These are phyloP conservation scores for Crotalus horridus DNA, from an alignment of 2,113 vertebrate genomes.

Conservation along the genomic window DNA sequence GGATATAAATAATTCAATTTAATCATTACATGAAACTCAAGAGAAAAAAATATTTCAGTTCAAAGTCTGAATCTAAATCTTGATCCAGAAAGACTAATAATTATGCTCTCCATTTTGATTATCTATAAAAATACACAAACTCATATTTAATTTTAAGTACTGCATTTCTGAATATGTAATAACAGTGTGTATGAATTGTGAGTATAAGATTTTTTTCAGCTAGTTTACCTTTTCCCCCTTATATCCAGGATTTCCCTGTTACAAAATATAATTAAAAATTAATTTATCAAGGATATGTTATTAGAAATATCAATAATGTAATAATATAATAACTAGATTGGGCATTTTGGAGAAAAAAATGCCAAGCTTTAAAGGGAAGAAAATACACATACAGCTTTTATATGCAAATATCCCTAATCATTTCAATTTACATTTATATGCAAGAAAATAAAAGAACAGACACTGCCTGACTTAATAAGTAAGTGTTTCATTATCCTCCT, in stretches of 20 bases:
- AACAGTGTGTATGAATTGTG: not conserved
- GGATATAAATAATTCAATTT: not conserved
- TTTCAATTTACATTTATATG: not conserved
- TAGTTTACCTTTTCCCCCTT: conserved; percentile 83
- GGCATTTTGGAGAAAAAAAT: conserved; percentile 9
- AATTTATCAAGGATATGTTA: not conserved
- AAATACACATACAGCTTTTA: not conserved
- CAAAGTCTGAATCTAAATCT: not conserved
- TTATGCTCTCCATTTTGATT: not conserved
- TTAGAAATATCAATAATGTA: not conserved
- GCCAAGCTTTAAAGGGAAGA: not conserved
- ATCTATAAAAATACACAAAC: not conserved
- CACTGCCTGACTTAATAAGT: not conserved
- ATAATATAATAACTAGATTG: not conserved
- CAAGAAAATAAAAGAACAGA: not conserved
- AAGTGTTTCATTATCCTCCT: not conserved
- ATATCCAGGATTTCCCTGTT: conserved; percentile 78
- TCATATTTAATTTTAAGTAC: not conserved
- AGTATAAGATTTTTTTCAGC: not conserved
- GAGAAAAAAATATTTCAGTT: not conserved
- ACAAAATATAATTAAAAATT: conserved; percentile 33
- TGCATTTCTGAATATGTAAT: not conserved
- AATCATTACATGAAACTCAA: not conserved
- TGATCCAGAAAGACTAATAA: not conserved
- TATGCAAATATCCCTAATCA: not conserved